Evolutionary conservation across 30 jellyfish, hydroid and myxozoan species (phyloP).

Genomic region (Pelagia noctiluca): DNA sequence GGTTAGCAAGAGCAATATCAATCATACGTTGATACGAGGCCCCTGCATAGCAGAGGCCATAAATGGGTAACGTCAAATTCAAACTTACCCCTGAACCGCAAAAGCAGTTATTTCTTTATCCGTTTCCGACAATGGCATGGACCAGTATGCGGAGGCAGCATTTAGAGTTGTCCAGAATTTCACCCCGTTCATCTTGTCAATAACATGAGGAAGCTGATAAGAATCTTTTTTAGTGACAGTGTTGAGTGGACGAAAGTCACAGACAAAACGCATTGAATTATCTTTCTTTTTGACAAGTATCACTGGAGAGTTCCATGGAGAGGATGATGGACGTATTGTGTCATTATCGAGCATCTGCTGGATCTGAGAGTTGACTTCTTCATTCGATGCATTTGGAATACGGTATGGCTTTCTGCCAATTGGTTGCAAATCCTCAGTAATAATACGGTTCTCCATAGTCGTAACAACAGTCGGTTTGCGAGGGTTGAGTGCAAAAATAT

Average conservation of each 20-base stretch:
- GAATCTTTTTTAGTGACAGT: neutral
- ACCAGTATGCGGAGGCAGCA: neutral
- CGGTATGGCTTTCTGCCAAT: conserved; percentile 6
- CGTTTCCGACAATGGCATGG: neutral
- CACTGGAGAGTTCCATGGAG: conserved; percentile 16
- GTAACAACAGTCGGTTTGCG: conserved; percentile 1
- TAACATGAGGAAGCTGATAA: neutral
- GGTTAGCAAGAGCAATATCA: neutral
- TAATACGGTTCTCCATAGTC: neutral
- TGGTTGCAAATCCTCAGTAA: neutral
- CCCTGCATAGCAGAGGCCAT: conserved; percentile 5
- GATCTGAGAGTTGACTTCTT: conserved; percentile 10
- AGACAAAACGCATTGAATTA: conserved; percentile 12
- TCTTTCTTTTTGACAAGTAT: neutral
- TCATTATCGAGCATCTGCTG: conserved; percentile 23
- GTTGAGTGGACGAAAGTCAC: too few species aligned
- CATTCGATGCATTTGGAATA: conserved; percentile 17
- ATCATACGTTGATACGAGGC: conserved; percentile 7
- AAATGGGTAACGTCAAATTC: conserved; percentile 10
- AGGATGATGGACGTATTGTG: neutral
- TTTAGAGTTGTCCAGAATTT: neutral
- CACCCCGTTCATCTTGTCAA: neutral
- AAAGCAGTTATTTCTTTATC: neutral
- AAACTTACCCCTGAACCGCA: conserved; percentile 7
- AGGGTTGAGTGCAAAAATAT: neutral